Percentiles rank a stretch among this genome's conserved stretches.
These are phyloP conservation scores for Pan paniscus DNA, from an alignment of 2,113 vertebrate species.

Conservation along the genomic window DNA sequence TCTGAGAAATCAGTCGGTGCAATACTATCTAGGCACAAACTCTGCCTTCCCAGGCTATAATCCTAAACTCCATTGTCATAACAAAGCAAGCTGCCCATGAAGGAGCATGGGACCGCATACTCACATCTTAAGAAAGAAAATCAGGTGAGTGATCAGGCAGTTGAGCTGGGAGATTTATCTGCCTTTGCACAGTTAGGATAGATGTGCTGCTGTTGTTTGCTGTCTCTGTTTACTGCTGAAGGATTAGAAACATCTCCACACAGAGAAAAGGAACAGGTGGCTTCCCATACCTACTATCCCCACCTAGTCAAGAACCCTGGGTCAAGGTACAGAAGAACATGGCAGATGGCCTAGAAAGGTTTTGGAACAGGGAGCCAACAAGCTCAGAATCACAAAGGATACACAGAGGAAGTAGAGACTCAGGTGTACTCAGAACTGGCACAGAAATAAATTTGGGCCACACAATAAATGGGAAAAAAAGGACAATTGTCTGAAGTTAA, in stretches of 20 bases:
- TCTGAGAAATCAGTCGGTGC: neutral
- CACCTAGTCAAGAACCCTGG: neutral
- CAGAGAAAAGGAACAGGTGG: neutral
- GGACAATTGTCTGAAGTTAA: neutral
- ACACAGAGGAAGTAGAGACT: neutral
- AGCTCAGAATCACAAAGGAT: neutral
- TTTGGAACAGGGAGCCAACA: neutral
- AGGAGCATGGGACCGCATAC: neutral
- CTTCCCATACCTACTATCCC: neutral
- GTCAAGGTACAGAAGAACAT: neutral
- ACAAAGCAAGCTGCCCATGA: neutral
- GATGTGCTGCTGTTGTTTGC: neutral
- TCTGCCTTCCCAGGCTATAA: neutral
- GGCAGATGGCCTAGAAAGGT: neutral
- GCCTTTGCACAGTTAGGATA: neutral
- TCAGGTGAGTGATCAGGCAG: neutral
- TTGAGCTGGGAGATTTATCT: neutral
- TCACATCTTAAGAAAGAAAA: neutral
- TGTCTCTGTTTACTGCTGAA: neutral
- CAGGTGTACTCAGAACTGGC: neutral
- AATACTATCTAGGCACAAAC: neutral
- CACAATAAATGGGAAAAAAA: neutral
- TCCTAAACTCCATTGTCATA: neutral
- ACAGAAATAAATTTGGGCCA: neutral
- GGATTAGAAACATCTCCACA: neutral